These are phyloP conservation scores for Scelioninae gen. 1 DNA, from an alignment of 2,888 invertebrate genomes.

Conservation along the genomic window DNA sequence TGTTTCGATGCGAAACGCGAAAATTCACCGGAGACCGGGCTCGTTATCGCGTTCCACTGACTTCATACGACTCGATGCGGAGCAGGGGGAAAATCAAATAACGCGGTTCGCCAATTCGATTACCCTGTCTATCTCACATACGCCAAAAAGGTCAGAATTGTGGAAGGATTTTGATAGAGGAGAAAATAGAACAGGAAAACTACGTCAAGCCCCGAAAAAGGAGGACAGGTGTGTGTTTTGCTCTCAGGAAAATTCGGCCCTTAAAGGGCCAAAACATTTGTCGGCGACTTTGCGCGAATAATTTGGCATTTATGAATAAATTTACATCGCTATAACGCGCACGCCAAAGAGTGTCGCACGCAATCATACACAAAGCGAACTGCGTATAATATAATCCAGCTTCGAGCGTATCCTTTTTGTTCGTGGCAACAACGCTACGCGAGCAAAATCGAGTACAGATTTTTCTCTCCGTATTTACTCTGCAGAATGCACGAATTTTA, in stretches of 20 bases:
- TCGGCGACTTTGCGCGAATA: constrained; percentile 64
- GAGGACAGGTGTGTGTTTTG: constrained; percentile 54
- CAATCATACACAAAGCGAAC: constrained; percentile 50
- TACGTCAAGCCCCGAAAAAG: constrained; percentile 19
- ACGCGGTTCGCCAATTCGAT: constrained; percentile 67
- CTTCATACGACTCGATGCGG: constrained; percentile 33
- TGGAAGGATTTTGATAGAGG: constrained; percentile 56
- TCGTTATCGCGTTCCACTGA: constrained; percentile 60
- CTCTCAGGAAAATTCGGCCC: constrained; percentile 55
- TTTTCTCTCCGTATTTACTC: constrained; percentile 35
- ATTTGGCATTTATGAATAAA: constrained; percentile 75
- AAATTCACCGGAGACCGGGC: constrained; percentile 48
- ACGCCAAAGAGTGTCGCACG: constrained; percentile 24
- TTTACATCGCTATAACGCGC: constrained; percentile 71
- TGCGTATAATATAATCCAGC: constrained; percentile 47
- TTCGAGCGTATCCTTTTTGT: constrained; percentile 43
- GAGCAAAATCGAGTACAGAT: constrained; percentile 28
- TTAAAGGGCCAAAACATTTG: constrained; percentile 63
- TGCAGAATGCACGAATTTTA: constrained; percentile 27
- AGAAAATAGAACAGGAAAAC: constrained; percentile 54
- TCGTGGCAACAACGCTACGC: constrained; percentile 8
- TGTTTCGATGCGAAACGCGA: constrained; percentile 35
- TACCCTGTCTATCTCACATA: constrained; percentile 54
- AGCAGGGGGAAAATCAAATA: constrained; percentile 62
- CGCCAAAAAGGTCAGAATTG: constrained; percentile 58